Evolutionary conservation across 1,140 invertebrate species (phyloP).

Genomic region (Ostrea denselamellosa): DNA sequence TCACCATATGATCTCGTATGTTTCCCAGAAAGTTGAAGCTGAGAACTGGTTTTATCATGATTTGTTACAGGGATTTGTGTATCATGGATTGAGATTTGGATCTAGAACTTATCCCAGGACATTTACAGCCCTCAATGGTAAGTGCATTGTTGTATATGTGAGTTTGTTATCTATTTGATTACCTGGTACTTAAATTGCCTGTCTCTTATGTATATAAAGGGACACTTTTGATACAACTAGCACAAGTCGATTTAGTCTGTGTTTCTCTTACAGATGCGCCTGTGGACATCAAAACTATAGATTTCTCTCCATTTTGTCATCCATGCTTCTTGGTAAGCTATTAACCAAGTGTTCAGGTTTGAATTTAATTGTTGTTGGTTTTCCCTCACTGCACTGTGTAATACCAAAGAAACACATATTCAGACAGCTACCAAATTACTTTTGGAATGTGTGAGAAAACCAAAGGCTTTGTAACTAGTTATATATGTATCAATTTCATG

Average conservation of each 20-base stretch:
- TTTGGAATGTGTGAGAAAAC: too few species aligned
- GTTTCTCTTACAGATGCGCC: constrained; percentile 66
- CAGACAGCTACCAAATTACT: too few species aligned
- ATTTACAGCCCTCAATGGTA: constrained; percentile 80
- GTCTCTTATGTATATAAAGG: too few species aligned
- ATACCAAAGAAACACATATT: too few species aligned
- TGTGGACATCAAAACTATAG: constrained; percentile 77
- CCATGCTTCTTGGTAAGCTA: constrained; percentile 81
- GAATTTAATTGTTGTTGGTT: too few species aligned
- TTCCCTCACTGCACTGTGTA: too few species aligned
- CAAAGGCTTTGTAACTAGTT: too few species aligned
- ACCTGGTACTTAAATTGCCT: too few species aligned
- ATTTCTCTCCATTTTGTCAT: constrained; percentile 81
- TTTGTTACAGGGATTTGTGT: constrained; percentile 77
- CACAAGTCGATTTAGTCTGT: background rate
- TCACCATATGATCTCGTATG: background rate
- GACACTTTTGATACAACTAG: too few species aligned
- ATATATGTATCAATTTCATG: too few species aligned
- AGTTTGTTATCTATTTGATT: background rate
- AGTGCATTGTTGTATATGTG: constrained; percentile 55
- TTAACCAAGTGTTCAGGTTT: background rate
- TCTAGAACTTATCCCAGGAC: constrained; percentile 78
- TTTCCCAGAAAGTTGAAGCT: background rate
- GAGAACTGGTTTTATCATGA: background rate
- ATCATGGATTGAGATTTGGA: constrained; percentile 81